phyloP scores from a whole-genome alignment of 2,888 invertebrate genomes.

The Zygaena filipendulae region DNA sequence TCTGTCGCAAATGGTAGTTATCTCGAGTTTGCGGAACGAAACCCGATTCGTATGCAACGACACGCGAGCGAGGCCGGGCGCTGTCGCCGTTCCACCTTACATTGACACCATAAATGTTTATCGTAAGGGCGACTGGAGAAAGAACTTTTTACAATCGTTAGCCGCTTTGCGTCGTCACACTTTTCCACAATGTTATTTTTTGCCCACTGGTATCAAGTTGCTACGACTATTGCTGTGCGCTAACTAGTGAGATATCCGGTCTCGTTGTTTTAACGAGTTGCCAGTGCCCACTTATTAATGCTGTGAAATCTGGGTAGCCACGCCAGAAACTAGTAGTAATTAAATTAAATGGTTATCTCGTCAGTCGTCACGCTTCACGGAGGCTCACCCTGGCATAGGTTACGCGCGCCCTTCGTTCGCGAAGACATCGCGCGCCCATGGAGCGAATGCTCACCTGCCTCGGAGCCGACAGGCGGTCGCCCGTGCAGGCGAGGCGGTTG shows the following conservation, averaged over 20 bases:
- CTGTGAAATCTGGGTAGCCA: no score
- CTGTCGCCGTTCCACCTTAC: constrained; percentile 20
- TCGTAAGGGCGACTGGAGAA: constrained; percentile 6
- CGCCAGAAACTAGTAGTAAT: background rate
- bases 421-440: constrained; percentile 25
- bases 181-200: no score
- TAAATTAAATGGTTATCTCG: constrained; percentile 19
- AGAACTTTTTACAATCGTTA: constrained; percentile 19
- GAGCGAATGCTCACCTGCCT: constrained; percentile 39
- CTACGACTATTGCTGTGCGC: constrained; percentile 17
- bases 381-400: constrained; percentile 19
- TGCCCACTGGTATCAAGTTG: constrained; percentile 25
- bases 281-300: no score
- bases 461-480: constrained; percentile 24
- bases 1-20: constrained; percentile 38
- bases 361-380: constrained; percentile 24
- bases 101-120: constrained; percentile 18
- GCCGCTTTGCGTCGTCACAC: constrained; percentile 7
- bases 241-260: constrained; percentile 13
- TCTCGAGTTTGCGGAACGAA: constrained; percentile 64
- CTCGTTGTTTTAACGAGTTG: constrained; percentile 11
- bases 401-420: constrained; percentile 17
- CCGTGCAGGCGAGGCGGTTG: constrained; percentile 19
- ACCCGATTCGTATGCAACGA: constrained; percentile 50
- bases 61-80: constrained; percentile 49